Base-by-base conservation (phyloP, 2,797 vertebrate species). In the Pangasius macronema region DNA sequence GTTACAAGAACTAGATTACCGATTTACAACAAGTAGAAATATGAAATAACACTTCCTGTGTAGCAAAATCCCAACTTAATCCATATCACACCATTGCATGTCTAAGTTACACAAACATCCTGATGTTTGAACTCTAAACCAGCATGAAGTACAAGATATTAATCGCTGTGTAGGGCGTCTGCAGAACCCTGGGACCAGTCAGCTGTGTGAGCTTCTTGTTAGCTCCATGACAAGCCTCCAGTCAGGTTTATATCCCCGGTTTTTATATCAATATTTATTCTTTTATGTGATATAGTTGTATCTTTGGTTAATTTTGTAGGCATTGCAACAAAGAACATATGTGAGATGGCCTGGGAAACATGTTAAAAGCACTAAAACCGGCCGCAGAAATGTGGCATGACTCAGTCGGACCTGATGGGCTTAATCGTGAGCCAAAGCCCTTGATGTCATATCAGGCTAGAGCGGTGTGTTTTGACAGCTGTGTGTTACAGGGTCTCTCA, bases 391-490 rank as follows among this genome's bases (percentile, higher is more conserved):
- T 57, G 49, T 18, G 7, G 36, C 39, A 10, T 63, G 80, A 82
- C 39, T 82, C 57, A 49, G 59, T 20, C 59, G 3, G 80, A 65
- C 27, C 14, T 82, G 80, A 82, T 36, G 27, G 20, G 82, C 55
- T 55, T 55, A 2, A 65, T 18, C 33, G 8, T 76, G 65, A 80
- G 76, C 24, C 49, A 22, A 91, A 87, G 82, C 53, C 33, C 59
- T 53, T 88, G 84, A 86, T 87, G 76, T 59, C 49, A 4, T 42
- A 82, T 55, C 73, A 11, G 67, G 36, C 51, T 36, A 68, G 86
- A 42, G 51, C 30, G 3, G 70, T 39, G 63, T 89, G 65, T 91
- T 91, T 90, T 75, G 87, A 82, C 90, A 89, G 88, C 90, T 89
- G 90, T 82, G 84, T 88, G 87, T 73, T 72, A 75, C 33, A 65